Evolutionary conservation across 2,113 vertebrate genomes (phyloP), one percentile per base, ranked within the genome.

Genomic region (Struthidea cinerea): DNA sequence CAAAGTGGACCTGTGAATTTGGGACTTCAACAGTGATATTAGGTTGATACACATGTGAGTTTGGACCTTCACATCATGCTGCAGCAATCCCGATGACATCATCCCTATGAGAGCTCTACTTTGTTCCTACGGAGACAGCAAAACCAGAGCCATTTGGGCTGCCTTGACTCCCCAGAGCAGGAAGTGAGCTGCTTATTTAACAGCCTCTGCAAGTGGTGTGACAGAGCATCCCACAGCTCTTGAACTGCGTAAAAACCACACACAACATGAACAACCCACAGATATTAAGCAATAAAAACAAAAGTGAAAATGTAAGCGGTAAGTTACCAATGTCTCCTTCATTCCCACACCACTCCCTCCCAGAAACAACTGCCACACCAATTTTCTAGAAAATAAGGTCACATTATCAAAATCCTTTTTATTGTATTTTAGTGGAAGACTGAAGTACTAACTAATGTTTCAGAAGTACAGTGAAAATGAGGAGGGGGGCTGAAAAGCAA

Each of bases 51-150:
- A 84, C 12, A 9, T 3, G 30, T 0, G 6, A 94, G 71, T 5
- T 21, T 21, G 83, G 67, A 19, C 81, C 77, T 67, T 15, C 47
- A 42, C 50, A 91, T 16, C 84, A 24, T 0, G 47, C 47, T 78
- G 93, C 93, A 96, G 93, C 64, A 84, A 64, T 30, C 24, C 56
- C 20, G 73, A 81, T 84, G 49, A 78, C 81, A 84, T 75, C 93
- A 91, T 35, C 78, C 30, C 24, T 16, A 35, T 0, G 0, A 59
- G 63, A 88, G 90, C 93, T 81, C 83, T 1, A 35, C 79, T 77
- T 61, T 50, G 67, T 27, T 94, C 70, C 77, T 39, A 10, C 18
- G 0, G 6, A 76, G 90, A 89, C 11, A 60, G 84, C 78, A 85
- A 42, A 77, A 16, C 13, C 78, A 55, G 41, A 83, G 83, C 78